These are phyloP conservation scores for Sturnus vulgaris DNA, from an alignment of 2,113 vertebrate genomes.

Conservation along the genomic window DNA sequence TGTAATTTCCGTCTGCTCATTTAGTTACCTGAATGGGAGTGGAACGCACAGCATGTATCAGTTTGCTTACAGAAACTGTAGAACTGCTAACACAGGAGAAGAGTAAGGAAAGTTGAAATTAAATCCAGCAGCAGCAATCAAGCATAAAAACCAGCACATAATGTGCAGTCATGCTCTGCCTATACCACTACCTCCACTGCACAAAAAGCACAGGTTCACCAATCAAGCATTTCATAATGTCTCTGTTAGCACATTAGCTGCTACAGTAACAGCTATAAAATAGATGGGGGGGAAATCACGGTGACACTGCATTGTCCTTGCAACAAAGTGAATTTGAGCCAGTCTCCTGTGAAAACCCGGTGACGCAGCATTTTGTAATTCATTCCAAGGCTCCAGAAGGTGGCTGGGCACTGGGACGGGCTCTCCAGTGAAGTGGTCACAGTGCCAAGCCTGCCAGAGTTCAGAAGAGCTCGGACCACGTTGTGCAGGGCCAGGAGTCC, in stretches of 20 bases:
- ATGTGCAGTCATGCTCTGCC: neutral
- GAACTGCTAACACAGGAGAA: neutral
- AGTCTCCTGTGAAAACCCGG: neutral
- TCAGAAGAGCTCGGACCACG: neutral
- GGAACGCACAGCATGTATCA: neutral
- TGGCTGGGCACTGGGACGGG: neutral
- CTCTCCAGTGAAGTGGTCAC: neutral
- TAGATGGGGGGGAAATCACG: rapidly evolving
- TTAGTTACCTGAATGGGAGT: neutral
- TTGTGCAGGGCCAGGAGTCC: neutral
- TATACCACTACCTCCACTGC: neutral
- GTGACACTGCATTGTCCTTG: conserved; percentile 31
- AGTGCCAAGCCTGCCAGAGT: neutral
- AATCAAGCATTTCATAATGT: neutral
- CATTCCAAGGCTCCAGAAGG: neutral
- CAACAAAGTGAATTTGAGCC: neutral
- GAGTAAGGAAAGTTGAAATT: neutral
- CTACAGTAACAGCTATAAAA: neutral
- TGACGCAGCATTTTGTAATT: neutral
- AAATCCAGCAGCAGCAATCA: neutral
- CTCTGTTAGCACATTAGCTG: neutral
- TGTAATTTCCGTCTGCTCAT: neutral
- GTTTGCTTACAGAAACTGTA: neutral
- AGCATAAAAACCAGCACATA: rapidly evolving
- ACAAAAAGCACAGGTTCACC: neutral